These are phyloP conservation scores for Pimephales promelas DNA, from an alignment of 2,113 vertebrate genomes.

Conservation along the genomic window DNA sequence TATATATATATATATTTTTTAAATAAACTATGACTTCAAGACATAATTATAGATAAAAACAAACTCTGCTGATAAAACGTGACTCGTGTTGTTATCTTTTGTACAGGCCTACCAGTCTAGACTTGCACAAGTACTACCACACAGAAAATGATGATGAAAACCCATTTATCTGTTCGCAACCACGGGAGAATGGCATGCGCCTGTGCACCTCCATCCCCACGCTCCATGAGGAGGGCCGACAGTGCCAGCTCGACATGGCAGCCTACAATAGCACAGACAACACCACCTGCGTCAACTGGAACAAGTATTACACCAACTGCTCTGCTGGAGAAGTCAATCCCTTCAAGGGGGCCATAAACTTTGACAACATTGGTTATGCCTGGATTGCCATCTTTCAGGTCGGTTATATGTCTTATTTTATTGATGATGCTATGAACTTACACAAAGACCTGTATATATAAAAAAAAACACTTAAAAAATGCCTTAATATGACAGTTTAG, in stretches of 20 bases:
- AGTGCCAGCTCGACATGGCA: constrained; percentile 85
- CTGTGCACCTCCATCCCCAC: constrained; percentile 86
- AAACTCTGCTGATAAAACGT: not conserved
- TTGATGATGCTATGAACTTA: not conserved
- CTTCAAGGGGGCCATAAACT: constrained; percentile 98
- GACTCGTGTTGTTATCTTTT: constrained; percentile 24
- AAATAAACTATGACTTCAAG: not conserved
- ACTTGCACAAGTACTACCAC: constrained; percentile 89
- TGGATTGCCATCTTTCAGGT: constrained; percentile 99
- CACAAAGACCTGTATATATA: not conserved
- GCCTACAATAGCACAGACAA: constrained; percentile 94
- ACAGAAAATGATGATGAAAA: constrained; percentile 95
- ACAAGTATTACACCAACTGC: constrained; percentile 97
- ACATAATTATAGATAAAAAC: not conserved
- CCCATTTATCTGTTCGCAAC: constrained; percentile 96
- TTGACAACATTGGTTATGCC: constrained; percentile 97
- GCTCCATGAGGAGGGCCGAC: constrained; percentile 81
- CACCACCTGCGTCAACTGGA: constrained; percentile 96
- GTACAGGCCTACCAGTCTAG: constrained; percentile 80
- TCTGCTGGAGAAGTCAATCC: constrained; percentile 89
- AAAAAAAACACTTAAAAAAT: not conserved
- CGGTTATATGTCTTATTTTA: not conserved
- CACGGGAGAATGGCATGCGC: constrained; percentile 90
- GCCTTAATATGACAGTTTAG: not conserved
- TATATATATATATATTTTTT: too few species aligned